A percentile compares a stretch with the other conserved stretches of the same genome.
Evolutionary conservation across 2,797 vertebrate genomes (phyloP).

Genomic region (Helarctos malayanus): DNA sequence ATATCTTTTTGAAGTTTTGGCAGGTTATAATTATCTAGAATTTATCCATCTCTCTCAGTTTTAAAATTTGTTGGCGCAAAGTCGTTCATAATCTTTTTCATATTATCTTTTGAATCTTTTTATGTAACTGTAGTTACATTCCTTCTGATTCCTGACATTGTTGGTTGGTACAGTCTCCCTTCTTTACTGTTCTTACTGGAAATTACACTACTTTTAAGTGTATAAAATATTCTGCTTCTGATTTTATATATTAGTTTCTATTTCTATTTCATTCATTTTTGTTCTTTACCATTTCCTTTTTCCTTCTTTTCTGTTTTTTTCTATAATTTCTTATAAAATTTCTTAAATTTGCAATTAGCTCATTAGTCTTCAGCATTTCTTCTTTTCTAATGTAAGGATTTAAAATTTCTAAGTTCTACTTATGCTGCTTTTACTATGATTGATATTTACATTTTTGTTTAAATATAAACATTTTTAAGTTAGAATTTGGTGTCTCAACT

Average conservation of each 20-base stretch:
- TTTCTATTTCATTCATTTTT: neutral
- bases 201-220: neutral
- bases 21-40: neutral
- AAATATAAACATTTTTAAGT: conserved; percentile 35
- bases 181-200: neutral
- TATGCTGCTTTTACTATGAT: neutral
- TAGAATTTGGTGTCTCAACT: neutral
- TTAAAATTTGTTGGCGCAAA: neutral
- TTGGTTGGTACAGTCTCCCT: neutral
- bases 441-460: neutral
- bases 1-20: conserved; percentile 2
- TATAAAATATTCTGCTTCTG: neutral
- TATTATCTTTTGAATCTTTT: neutral
- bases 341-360: neutral
- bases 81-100: neutral
- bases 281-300: neutral
- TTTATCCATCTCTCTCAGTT: neutral
- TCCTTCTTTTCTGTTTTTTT: neutral
- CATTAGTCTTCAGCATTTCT: neutral
- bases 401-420: neutral
- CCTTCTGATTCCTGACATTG: neutral
- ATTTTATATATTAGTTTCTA: neutral
- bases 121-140: neutral
- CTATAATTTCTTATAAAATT: neutral
- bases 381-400: neutral